A percentile compares a stretch with the other conserved stretches of the same genome.
These are phyloP conservation scores for Agelaius phoeniceus DNA, from an alignment of 2,113 vertebrate species.

Conservation along the genomic window DNA sequence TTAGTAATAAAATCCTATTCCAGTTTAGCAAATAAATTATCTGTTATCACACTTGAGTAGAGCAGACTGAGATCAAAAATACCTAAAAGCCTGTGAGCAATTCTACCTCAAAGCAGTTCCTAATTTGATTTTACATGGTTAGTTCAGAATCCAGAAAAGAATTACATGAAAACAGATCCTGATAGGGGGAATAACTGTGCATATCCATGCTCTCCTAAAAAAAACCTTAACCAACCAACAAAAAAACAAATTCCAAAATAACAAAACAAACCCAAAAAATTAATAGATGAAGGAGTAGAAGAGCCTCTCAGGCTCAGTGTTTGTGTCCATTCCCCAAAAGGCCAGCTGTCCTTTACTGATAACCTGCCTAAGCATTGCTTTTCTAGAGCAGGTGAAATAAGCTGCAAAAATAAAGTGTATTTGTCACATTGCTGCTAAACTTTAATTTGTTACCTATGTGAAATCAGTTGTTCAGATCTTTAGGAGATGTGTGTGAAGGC, in stretches of 20 bases:
- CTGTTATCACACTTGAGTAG: not conserved
- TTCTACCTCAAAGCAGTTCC: not conserved
- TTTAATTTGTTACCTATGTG: not conserved
- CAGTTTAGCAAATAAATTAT: not conserved
- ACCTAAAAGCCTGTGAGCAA: not conserved
- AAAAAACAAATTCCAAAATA: not conserved
- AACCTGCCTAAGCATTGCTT: not conserved
- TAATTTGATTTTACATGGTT: not conserved
- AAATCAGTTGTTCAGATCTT: slow-evolving; percentile 5
- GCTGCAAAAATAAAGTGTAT: not conserved
- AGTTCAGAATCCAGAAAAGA: not conserved
- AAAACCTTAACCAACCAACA: not conserved
- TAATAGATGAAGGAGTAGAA: not conserved
- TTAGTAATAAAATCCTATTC: not conserved
- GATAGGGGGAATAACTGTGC: not conserved
- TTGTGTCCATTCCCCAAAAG: not conserved
- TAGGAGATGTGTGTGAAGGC: not conserved
- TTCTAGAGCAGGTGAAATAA: not conserved
- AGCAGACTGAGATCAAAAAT: not conserved
- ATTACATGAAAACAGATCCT: not conserved
- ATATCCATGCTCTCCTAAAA: not conserved
- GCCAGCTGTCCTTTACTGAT: not conserved
- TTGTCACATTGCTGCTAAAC: not conserved
- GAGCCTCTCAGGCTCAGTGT: not conserved
- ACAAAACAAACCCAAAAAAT: not conserved